Evolutionary conservation across 92 coral and sea anemone genomes (phyloP).

Genomic region (Pocillopora grandis): DNA sequence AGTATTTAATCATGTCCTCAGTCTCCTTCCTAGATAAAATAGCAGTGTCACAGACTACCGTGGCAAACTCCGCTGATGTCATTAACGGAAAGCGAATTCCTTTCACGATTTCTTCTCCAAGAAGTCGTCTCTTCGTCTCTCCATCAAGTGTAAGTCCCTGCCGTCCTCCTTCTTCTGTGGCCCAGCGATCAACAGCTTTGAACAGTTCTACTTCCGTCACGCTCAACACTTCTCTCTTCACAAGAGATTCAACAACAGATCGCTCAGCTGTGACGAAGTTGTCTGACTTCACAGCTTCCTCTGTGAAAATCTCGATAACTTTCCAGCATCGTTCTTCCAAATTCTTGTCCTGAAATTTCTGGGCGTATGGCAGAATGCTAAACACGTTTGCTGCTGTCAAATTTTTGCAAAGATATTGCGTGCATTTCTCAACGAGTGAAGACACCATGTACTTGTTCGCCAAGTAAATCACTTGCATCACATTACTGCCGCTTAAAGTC

Average conservation of each 20-base stretch:
- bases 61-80: not conserved
- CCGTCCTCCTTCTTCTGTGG: conserved; percentile 2
- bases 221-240: too few relatives aligned
- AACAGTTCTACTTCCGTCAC: not conserved
- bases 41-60: not conserved
- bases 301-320: too few relatives aligned
- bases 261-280: too few relatives aligned
- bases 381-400: not conserved
- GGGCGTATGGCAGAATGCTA: not conserved
- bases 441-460: conserved; percentile 26
- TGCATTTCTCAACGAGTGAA: not conserved
- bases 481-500: not conserved
- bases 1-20: too few relatives aligned
- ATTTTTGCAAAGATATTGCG: not conserved
- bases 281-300: too few relatives aligned
- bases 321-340: too few relatives aligned
- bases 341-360: too few relatives aligned
- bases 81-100: not conserved
- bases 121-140: not conserved
- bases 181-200: conserved; percentile 28
- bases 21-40: too few relatives aligned
- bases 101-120: conserved; percentile 20
- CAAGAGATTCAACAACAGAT: too few relatives aligned
- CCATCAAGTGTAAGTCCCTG: not conserved
- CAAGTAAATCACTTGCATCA: conserved; percentile 23